Percentiles rank a stretch among this genome's conserved stretches.
Conservation (phyloP, 2,113 vertebrate genomes). For the Redunca redunca region DNA sequence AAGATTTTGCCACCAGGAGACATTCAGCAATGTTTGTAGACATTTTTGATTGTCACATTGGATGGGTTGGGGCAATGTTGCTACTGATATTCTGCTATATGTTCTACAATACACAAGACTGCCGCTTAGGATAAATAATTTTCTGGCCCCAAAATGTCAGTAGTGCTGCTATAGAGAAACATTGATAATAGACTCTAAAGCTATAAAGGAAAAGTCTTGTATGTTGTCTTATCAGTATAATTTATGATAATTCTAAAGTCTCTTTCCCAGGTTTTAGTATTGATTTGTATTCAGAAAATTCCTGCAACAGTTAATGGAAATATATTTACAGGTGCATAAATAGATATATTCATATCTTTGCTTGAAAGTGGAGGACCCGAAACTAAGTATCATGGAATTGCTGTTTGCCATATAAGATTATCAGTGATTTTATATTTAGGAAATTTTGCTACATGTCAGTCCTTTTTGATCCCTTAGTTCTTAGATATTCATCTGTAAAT, state of each 20-base stretch:
- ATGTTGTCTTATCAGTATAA: neutral
- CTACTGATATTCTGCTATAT: neutral
- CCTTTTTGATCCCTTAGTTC: neutral
- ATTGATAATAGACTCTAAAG: neutral
- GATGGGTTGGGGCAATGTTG: neutral
- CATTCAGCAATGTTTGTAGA: neutral
- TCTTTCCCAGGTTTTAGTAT: neutral
- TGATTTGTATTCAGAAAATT: neutral
- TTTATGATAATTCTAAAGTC: neutral
- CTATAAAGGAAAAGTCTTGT: neutral
- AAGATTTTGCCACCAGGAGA: neutral
- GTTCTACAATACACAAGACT: neutral
- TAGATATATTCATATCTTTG: neutral
- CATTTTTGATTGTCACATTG: neutral
- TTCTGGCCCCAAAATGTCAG: neutral
- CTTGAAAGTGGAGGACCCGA: neutral
- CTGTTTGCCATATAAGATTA: neutral
- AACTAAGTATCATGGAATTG: neutral
- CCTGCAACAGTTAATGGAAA: neutral
- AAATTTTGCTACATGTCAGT: neutral
- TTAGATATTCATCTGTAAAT: neutral
- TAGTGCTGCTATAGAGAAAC: neutral
- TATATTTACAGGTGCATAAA: neutral
- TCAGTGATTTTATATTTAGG: constrained; percentile 8
- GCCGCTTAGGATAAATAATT: neutral